phyloP scores from a whole-genome alignment of 2,113 vertebrate genomes.

The Mirza zaza region DNA sequence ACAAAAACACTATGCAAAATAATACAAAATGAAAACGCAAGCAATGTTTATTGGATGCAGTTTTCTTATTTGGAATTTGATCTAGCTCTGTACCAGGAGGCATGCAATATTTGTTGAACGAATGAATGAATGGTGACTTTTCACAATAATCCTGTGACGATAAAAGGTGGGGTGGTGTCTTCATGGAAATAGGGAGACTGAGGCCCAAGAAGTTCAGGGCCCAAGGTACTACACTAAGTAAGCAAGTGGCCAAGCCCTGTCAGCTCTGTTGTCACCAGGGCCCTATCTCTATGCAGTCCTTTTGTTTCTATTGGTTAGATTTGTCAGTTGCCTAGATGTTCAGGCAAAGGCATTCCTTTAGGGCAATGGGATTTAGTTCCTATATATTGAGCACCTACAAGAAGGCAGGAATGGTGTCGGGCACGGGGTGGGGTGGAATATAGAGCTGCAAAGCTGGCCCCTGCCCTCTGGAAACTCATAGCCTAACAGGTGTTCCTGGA shows the following conservation, averaged over 20 bases:
- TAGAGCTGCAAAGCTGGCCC: background rate
- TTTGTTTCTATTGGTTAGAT: background rate
- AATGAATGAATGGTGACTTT: background rate
- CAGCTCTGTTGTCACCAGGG: background rate
- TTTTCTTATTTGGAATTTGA: background rate
- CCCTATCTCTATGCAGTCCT: background rate
- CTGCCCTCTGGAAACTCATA: background rate
- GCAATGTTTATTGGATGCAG: background rate
- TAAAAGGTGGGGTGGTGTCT: background rate
- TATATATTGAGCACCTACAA: background rate
- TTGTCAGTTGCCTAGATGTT: background rate
- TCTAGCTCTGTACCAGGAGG: background rate
- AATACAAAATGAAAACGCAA: background rate
- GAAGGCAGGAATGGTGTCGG: background rate
- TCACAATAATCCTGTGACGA: background rate
- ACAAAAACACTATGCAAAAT: background rate
- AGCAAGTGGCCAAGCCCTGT: background rate
- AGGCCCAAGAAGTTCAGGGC: background rate
- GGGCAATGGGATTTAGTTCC: background rate
- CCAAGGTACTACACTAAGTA: fast-evolving
- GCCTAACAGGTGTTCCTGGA: background rate
- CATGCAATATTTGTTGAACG: background rate
- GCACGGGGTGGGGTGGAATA: fast-evolving
- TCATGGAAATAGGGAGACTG: background rate
- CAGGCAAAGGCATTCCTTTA: background rate